phyloP scores from a whole-genome alignment of 1,140 invertebrate species.

The Chionoecetes opilio region DNA sequence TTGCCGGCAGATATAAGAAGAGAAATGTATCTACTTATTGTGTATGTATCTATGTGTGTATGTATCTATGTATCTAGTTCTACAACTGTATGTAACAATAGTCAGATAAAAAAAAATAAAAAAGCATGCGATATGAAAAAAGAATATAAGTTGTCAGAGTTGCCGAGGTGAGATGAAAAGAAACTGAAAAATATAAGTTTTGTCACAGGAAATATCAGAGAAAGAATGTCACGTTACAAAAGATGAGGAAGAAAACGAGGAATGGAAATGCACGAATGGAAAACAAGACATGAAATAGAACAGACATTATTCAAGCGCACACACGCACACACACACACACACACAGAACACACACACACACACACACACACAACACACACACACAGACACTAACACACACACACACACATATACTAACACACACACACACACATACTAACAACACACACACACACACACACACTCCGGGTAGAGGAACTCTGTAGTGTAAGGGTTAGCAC shows the following conservation, averaged over 20 bases:
- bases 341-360: background rate
- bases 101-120: no score
- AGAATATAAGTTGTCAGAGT: no score
- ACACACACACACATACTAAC: background rate
- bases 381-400: background rate
- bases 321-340: constrained; percentile 8
- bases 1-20: no score
- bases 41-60: no score
- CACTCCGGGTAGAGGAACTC: background rate
- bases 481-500: no score
- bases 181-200: no score
- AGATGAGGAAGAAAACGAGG: background rate
- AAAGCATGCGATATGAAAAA: no score
- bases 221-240: background rate
- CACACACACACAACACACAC: background rate
- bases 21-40: no score
- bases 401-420: background rate
- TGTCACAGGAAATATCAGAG: background rate
- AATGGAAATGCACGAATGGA: background rate
- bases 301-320: background rate
- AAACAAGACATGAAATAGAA: background rate
- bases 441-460: constrained; percentile 25
- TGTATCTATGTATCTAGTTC: no score
- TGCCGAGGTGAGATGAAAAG: no score
- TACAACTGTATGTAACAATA: no score